phyloP scores from a whole-genome alignment of 2,113 vertebrate genomes.

The Limnothrissa miodon region DNA sequence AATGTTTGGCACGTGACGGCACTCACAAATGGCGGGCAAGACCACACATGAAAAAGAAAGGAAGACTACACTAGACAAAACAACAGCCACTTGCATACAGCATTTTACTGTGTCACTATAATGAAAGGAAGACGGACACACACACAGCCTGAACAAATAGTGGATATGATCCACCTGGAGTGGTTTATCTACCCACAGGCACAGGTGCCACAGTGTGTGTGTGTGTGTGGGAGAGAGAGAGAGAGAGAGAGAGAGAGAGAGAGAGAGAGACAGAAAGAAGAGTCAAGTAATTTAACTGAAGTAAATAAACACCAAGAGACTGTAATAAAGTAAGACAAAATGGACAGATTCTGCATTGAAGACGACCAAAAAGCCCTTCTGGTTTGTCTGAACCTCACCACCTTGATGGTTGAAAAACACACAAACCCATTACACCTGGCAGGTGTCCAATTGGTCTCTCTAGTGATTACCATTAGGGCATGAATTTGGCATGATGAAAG shows the following conservation, averaged over 20 bases:
- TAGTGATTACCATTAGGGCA: constrained; percentile 5
- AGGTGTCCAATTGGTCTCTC: constrained; percentile 21
- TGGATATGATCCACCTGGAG: constrained; percentile 26
- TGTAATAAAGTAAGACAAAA: neutral
- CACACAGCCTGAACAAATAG: neutral
- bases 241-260: neutral
- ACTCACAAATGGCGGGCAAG: neutral
- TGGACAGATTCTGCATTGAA: neutral
- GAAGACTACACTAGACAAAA: neutral
- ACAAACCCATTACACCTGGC: neutral
- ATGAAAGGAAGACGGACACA: constrained; percentile 6
- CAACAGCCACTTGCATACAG: neutral
- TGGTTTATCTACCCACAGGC: neutral
- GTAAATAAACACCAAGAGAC: neutral
- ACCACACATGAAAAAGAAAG: neutral
- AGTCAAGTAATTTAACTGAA: neutral
- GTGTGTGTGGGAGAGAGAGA: neutral
- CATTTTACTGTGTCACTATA: neutral
- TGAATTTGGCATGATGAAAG: neutral
- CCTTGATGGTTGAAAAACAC: neutral
- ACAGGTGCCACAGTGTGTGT: neutral
- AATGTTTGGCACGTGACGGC: neutral
- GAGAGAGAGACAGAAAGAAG: neutral
- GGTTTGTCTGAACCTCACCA: neutral
- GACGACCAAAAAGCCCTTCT: neutral